phyloP scores from a whole-genome alignment of 1,140 invertebrate species.

The Macrobrachium nipponense region DNA sequence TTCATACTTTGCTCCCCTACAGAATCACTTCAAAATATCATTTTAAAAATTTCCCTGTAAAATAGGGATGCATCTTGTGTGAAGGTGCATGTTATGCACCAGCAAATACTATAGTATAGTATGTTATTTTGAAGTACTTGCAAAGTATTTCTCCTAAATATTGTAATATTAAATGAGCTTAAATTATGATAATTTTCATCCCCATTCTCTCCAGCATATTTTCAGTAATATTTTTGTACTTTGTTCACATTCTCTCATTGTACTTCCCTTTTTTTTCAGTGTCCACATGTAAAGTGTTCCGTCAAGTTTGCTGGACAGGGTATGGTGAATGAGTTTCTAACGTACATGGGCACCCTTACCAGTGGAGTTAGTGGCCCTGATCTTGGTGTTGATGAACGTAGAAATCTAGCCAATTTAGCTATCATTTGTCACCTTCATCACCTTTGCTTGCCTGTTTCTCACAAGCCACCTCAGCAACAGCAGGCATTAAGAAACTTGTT shows the following conservation, averaged over 20 bases:
- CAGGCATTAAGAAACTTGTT: constrained; percentile 47
- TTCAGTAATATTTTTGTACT: background rate
- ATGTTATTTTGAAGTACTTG: too few relatives aligned
- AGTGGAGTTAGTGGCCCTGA: constrained; percentile 72
- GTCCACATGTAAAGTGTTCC: constrained; percentile 77
- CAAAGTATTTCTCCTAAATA: too few relatives aligned
- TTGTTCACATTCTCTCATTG: background rate
- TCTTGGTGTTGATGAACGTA: constrained; percentile 74
- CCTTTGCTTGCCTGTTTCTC: constrained; percentile 61
- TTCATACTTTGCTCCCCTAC: too few relatives aligned
- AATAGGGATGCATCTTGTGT: too few relatives aligned
- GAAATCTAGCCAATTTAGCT: constrained; percentile 79
- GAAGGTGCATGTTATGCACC: too few relatives aligned
- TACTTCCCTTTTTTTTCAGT: constrained; percentile 67
- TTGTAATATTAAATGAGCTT: too few relatives aligned
- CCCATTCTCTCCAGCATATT: background rate
- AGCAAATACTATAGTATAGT: too few relatives aligned
- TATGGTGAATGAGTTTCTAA: constrained; percentile 77
- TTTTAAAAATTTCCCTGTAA: too few relatives aligned
- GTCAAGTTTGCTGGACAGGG: constrained; percentile 81
- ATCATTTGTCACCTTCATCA: constrained; percentile 78
- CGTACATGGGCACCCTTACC: constrained; percentile 74
- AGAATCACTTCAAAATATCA: too few relatives aligned
- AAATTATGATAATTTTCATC: too few relatives aligned
- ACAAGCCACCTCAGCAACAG: constrained; percentile 35